Conservation (phyloP, 2,888 invertebrate species). For the Seira ritae region DNA sequence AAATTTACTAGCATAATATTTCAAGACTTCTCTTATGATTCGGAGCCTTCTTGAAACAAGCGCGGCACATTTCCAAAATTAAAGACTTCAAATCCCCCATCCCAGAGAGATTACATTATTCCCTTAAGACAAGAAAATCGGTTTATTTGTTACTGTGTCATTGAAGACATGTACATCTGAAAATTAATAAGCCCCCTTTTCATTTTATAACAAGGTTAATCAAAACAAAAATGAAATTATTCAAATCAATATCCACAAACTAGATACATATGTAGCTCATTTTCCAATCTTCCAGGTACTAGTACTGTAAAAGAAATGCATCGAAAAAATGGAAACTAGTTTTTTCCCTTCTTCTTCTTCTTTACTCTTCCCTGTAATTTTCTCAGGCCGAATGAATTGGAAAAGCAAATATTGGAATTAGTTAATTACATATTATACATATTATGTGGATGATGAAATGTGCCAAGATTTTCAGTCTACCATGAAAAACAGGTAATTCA, state of each 20-base stretch:
- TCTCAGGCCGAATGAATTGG: conserved; percentile 41
- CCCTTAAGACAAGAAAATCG: not conserved
- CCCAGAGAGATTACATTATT: not conserved
- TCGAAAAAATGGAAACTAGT: not conserved
- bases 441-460: conserved; percentile 32
- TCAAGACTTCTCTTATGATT: too few relatives aligned
- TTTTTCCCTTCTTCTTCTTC: not conserved
- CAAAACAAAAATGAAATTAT: conserved; percentile 4
- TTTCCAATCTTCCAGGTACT: not conserved
- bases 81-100: not conserved
- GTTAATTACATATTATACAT: conserved; percentile 52
- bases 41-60: too few relatives aligned
- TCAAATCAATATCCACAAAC: not conserved
- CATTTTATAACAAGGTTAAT: conserved; percentile 10
- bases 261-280: not conserved
- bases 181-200: not conserved
- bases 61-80: not conserved
- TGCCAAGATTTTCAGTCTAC: conserved; percentile 31
- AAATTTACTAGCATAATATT: too few relatives aligned
- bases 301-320: not conserved
- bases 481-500: not conserved
- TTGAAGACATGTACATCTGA: not conserved
- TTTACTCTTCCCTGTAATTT: conserved; percentile 55
- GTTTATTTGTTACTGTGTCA: conserved; percentile 21
- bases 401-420: conserved; percentile 61